Evolutionary conservation across 2,797 vertebrate species (phyloP), one percentile per base, ranked within the genome.

Genomic region (Cirrhinus mrigala): DNA sequence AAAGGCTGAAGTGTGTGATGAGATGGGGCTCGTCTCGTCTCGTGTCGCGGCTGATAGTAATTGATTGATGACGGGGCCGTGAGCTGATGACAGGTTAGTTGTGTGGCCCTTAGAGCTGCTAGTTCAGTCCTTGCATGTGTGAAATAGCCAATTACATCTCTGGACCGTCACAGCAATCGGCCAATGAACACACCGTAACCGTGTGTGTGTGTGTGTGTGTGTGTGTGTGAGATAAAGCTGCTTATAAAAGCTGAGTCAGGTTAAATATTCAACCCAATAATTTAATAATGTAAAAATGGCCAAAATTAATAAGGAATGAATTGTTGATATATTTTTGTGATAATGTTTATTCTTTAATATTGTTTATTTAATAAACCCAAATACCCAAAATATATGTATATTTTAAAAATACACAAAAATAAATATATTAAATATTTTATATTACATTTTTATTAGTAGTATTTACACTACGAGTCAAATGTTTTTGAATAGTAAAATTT

Each of bases 71-170:
- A 96, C 92, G 81, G 1, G 56, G 82, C 86, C 91, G 94, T 94
- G 90, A 93, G 95, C 94, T 96, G 94, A 94, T 96, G 97, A 97
- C 97, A 97, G 97, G 92, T 94, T 95, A 94, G 95, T 96, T 96
- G 96, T 94, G 94, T 97, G 97, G 94, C 97, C 97, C 97, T 99
- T 96, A 95, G 96, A 97, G 96, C 95, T 96, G 95, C 95, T 95
- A 96, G 94, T 95, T 97, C 96, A 97, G 96, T 95, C 96, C 96
- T 97, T 94, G 96, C 97, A 96, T 97, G 96, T 98, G 97, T 98
- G 97, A 98, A 98, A 98, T 98, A 98, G 96, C 96, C 98, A 98
- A 98, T 98, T 98, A 98, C 97, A 95, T 92, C 88, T 89, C 95
- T 94, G 93, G 94, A 95, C 95, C 96, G 95, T 96, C 95, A 95